A percentile compares a stretch with the other conserved stretches of the same genome.
phyloP scores from a whole-genome alignment of 2,797 vertebrate species.

The Chelon labrosus region DNA sequence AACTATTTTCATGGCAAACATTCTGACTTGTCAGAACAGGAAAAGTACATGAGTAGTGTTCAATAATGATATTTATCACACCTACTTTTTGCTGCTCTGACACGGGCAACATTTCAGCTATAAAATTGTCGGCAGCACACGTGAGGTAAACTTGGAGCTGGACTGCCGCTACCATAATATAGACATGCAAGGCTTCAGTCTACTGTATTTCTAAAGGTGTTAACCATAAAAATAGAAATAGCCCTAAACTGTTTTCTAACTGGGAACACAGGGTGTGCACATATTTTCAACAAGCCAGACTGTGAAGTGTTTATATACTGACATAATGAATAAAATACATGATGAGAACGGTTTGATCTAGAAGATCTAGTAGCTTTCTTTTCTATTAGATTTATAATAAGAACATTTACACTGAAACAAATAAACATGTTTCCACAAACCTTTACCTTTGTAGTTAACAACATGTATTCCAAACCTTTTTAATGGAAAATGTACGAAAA shows the following conservation, averaged over 20 bases:
- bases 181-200: too few species aligned
- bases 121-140: background rate
- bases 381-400: background rate
- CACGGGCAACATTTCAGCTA: background rate
- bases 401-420: background rate
- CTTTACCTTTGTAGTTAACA: constrained; percentile 17
- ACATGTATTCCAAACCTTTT: constrained; percentile 4
- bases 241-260: too few species aligned
- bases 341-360: background rate
- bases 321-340: background rate
- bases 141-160: too few species aligned
- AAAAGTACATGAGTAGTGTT: background rate
- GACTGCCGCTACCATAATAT: too few species aligned
- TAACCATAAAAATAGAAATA: too few species aligned
- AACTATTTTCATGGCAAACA: too few species aligned
- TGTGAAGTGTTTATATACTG: background rate
- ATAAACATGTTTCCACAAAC: background rate
- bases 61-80: background rate
- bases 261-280: too few species aligned
- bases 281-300: background rate
- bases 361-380: background rate
- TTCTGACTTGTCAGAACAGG: too few species aligned
- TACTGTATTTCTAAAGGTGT: too few species aligned
- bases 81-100: too few species aligned
- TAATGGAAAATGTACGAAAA: constrained; percentile 8